Evolutionary conservation across 2,888 invertebrate species (phyloP), one percentile per base, ranked within the genome.

Genomic region (Lithodes maja): DNA sequence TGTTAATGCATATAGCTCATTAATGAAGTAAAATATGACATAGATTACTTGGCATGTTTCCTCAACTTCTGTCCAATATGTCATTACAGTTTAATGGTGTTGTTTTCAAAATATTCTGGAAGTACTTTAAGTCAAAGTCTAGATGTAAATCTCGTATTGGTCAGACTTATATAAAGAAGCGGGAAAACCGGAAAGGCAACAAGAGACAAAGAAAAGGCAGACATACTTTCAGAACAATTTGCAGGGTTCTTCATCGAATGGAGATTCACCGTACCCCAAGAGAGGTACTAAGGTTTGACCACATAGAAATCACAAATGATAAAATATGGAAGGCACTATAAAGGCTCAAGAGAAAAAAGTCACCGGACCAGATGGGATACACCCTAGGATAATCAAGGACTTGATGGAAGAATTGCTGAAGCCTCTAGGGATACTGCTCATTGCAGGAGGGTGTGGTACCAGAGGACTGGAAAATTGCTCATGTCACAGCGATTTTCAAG

Each of bases 391-490:
- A 53, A 80, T 80, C 15, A 80, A 53, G 50, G 61, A 82, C 2
- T 82, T 82, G 82, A 55, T 82, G 33, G 33, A 33, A 33, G 33
- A 33, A 33, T 33, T 33, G 33, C 33, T 33, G 82, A 68, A 82
- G 82, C 82, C 82, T 15, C 69, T 55, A 50, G 49, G 69, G 17
- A 82, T 82, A 55, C 68, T 82, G 17, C 61, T 82, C 82, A 50
- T 50, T 55, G 82, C 61, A 82, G 61, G 82, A 82, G 69, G 82
- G 61, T 82, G 55, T 82, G 82, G 82, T 82, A 17, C 82, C 82
- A 61, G 61, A 82, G 2, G 82, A 82, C 68, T 82, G 82, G 82
- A 82, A n/a, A 50, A 82, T 82, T 82, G 82, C 82, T 17, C 61
- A 82, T 15, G 49, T 61, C 69, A 82, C 68, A 68, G 68, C 68